Evolutionary conservation across 2,888 invertebrate species (phyloP).

Genomic region (Brachypalpus laphriformis): DNA sequence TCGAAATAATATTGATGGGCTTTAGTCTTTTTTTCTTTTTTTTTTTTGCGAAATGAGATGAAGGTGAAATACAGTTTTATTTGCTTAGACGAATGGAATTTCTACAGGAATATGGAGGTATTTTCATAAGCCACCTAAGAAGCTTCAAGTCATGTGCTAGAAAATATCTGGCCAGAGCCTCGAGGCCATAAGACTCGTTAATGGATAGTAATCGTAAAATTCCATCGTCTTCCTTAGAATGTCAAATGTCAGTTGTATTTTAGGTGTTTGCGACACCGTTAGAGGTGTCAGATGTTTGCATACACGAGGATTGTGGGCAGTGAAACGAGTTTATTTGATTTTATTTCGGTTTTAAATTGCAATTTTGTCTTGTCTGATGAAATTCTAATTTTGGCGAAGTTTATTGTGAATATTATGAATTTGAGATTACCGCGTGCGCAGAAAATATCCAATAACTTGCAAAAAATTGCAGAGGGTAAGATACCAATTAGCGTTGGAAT

Average conservation of each 20-base stretch:
- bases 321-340: conserved; percentile 28
- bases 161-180: not conserved
- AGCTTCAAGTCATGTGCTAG: not conserved
- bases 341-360: conserved; percentile 7
- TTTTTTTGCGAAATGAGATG: not conserved
- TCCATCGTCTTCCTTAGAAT: conserved; percentile 20
- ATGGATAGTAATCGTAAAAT: conserved; percentile 29
- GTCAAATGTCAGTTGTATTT: conserved; percentile 57
- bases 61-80: conserved; percentile 10
- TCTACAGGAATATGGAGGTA: not conserved
- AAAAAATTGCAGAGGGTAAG: no score
- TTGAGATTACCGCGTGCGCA: no score
- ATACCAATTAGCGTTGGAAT: no score
- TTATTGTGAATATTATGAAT: not conserved
- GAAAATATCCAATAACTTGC: no score
- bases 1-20: conserved; percentile 11
- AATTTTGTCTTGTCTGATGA: conserved; percentile 3
- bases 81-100: not conserved
- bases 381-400: not conserved
- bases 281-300: conserved; percentile 27
- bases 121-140: conserved; percentile 6
- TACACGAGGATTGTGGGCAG: not conserved
- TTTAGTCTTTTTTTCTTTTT: not conserved
- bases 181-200: conserved; percentile 17
- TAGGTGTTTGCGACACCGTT: conserved; percentile 50